These are phyloP conservation scores for Suncus etruscus DNA, from an alignment of 2,113 vertebrate genomes.

Conservation along the genomic window DNA sequence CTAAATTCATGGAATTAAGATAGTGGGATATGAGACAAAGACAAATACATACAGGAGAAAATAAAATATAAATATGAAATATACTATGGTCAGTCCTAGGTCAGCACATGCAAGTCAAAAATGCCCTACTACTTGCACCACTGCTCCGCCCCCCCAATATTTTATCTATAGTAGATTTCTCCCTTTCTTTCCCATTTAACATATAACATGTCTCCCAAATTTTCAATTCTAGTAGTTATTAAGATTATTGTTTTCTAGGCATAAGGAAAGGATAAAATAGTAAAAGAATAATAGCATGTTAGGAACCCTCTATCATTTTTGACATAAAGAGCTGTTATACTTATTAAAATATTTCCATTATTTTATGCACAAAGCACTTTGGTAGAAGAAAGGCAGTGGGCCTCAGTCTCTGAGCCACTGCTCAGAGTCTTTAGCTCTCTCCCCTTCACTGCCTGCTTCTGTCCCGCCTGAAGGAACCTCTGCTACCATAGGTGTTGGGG, in stretches of 20 bases:
- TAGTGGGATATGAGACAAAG: not conserved
- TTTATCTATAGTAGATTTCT: not conserved
- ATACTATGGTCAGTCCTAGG: not conserved
- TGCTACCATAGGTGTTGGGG: too few relatives aligned
- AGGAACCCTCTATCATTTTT: conserved; percentile 29
- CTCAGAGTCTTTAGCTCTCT: too few relatives aligned
- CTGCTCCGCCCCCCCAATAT: not conserved
- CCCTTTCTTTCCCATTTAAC: conserved; percentile 25
- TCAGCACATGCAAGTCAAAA: too few relatives aligned
- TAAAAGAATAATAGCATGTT: conserved; percentile 21
- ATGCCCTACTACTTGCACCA: too few relatives aligned
- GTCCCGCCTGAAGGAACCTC: too few relatives aligned
- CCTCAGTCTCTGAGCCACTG: too few relatives aligned
- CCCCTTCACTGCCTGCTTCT: too few relatives aligned
- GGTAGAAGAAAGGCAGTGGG: too few relatives aligned
- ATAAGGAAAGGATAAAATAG: not conserved
- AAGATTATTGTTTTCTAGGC: not conserved
- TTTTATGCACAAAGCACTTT: too few relatives aligned
- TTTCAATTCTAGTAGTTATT: conserved; percentile 21
- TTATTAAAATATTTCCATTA: too few relatives aligned
- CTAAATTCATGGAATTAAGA: not conserved
- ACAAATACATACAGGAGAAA: not conserved
- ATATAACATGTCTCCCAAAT: not conserved
- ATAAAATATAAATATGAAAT: not conserved
- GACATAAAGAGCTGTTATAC: too few relatives aligned